Evolutionary conservation across 2,797 vertebrate species (phyloP).

Genomic region (Pteropus rufus): DNA sequence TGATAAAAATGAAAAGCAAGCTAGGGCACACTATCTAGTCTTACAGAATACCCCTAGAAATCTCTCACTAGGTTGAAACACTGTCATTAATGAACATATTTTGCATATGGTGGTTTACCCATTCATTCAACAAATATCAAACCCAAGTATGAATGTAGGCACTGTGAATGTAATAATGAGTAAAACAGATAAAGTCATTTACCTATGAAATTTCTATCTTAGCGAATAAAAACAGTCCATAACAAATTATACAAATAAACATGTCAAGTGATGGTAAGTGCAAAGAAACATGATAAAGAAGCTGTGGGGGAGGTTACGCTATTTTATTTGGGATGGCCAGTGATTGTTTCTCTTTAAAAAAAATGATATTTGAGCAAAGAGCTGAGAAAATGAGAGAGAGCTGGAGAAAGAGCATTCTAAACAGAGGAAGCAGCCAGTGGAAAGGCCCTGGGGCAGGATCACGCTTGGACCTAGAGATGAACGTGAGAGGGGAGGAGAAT

Average conservation of each 20-base stretch:
- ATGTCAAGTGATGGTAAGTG: background rate
- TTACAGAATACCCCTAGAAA: background rate
- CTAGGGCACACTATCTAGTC: background rate
- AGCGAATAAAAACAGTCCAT: background rate
- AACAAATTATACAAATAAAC: background rate
- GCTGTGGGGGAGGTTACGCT: background rate
- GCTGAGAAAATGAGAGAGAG: background rate
- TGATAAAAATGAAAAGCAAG: background rate
- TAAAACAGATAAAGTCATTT: background rate
- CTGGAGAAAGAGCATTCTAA: background rate
- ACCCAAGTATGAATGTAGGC: background rate
- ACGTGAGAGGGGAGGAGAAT: accelerated
- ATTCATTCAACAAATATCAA: background rate
- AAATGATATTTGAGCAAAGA: background rate
- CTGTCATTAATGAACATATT: background rate
- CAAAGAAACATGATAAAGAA: background rate
- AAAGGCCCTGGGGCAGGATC: background rate
- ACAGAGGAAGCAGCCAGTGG: background rate
- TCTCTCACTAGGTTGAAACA: background rate
- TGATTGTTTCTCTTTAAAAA: background rate
- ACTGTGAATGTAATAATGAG: background rate
- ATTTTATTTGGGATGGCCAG: background rate
- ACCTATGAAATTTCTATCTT: background rate
- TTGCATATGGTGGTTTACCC: background rate
- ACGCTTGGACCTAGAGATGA: too few species aligned